Base-by-base conservation (phyloP, 2,888 invertebrate genomes). In the Drosophila phalerata region DNA sequence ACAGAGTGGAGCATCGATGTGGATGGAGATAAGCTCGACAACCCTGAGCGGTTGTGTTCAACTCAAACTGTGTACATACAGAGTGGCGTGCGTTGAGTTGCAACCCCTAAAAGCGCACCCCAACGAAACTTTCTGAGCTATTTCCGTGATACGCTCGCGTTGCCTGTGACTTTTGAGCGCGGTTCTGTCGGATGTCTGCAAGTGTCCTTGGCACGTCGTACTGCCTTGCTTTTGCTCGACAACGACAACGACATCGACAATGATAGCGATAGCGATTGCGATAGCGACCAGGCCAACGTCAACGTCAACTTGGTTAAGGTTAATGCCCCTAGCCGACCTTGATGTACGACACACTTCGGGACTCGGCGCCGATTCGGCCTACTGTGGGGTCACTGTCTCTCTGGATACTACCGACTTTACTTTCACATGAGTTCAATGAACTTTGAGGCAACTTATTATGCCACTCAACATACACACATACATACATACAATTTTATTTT, bases 271-370 rank as follows among this genome's bases (percentile, higher is more conserved):
- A 25, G 5, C 25, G 25, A 25, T 25, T 3, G 28, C 28, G 45
- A 45, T 51, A 62, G 60, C 76, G 79, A 69, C 77, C 77, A 80
- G 77, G 81, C 73, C 85, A 82, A 70, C 82, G 79, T 69, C 84
- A 86, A 84, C 81, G 79, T 67, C 84, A 86, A 84, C 81, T 79
- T 85, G 74, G 84, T 80, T 77, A 81, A 88, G 92, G 91, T 91
- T 88, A 90, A 84, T 90, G 90, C 81, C 91, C 92, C 91, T 88
- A 90, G 84, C 90, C 91, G 91, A 91, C 91, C 91, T 91, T 91
- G 91, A 83, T 79, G 74, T 77, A 78, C 85, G 88, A 77, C 88
- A 88, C 58, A 89, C 80, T 82, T 87, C 73, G 88, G 85, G 75
- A 81, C 60, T 74, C 69, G 81, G 85, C 57, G 58, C 86, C 80